Evolutionary conservation across 2,113 vertebrate genomes (phyloP), one percentile per base, ranked within the genome.

Genomic region (Thymallus thymallus): DNA sequence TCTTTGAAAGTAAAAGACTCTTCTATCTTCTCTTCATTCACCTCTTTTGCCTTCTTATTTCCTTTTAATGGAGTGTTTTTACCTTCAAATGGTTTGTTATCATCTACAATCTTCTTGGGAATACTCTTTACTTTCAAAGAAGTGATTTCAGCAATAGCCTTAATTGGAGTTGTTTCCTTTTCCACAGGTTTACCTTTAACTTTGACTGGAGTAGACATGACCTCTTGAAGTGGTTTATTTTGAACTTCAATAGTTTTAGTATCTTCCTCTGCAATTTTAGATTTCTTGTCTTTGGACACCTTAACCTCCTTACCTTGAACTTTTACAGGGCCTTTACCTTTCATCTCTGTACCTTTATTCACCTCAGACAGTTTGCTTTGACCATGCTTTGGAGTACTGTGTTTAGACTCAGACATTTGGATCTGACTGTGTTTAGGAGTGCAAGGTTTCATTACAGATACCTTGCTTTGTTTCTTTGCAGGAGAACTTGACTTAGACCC

Each of bases 191-290:
- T 75, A 35, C 13, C 66, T 78, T 64, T 74, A 63, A 23, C 18
- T 58, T 67, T 73, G 26, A 69, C 55, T 63, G 48, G 23, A 74
- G 74, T 74, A 62, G 56, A 71, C 76, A 81, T 74, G 24, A 72
- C 45, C 20, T 70, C 24, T 51, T 75, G 69, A 1, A 18, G 35
- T 41, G 35, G 35, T 41, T 41, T 41, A 41, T 41, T 41, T 20
- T 70, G 80, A 80, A n/a, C 45, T 60, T 60, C n/a, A 68, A 23
- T 32, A 45, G 48, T 77, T 65, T 72, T 18, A 16, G 48, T 51
- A 18, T 18, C 3, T 51, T 16, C 16, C 16, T 18, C 48, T 51
- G 16, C 3, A 13, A 51, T 51, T 4, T 51, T 18, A 1, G 48
- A 51, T 18, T 18, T 51, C 3, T 51, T 18, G 48, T 41, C 71